A percentile compares a stretch with the other conserved stretches of the same genome.
phyloP scores from a whole-genome alignment of 1,140 invertebrate species.

The Archegozetes longisetosus region DNA sequence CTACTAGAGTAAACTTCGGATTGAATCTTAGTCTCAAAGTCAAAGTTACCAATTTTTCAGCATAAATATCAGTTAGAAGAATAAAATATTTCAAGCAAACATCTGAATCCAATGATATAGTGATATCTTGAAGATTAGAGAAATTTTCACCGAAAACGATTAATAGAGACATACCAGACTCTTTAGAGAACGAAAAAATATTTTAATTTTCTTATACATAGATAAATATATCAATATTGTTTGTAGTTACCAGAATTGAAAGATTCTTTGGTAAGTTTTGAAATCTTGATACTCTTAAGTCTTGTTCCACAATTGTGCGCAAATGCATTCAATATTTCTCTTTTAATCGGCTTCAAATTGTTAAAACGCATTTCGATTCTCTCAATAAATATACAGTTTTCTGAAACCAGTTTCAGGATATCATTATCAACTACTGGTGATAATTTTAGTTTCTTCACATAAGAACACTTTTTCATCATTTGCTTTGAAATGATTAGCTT shows the following conservation, averaged over 20 bases:
- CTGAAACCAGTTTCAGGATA: not conserved
- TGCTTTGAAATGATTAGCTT: not conserved
- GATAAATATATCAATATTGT: not conserved
- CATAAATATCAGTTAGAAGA: not conserved
- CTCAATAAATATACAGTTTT: not conserved
- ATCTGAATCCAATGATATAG: not conserved
- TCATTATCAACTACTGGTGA: not conserved
- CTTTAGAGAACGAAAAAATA: not conserved
- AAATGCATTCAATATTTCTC: not conserved
- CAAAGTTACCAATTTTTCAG: not conserved
- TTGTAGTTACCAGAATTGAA: not conserved
- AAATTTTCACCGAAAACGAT: not conserved
- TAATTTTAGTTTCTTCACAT: not conserved
- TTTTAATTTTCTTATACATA: not conserved
- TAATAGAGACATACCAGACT: not conserved
- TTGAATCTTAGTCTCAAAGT: not conserved
- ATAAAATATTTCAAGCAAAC: not conserved
- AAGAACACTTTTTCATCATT: not conserved
- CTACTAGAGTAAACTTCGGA: not conserved
- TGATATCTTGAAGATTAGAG: not conserved
- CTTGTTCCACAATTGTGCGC: not conserved
- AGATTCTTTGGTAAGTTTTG: not conserved
- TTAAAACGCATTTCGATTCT: not conserved
- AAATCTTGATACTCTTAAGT: not conserved
- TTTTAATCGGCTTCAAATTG: not conserved